phyloP scores from a whole-genome alignment of 2,113 vertebrate species.

The Dipodomys spectabilis region DNA sequence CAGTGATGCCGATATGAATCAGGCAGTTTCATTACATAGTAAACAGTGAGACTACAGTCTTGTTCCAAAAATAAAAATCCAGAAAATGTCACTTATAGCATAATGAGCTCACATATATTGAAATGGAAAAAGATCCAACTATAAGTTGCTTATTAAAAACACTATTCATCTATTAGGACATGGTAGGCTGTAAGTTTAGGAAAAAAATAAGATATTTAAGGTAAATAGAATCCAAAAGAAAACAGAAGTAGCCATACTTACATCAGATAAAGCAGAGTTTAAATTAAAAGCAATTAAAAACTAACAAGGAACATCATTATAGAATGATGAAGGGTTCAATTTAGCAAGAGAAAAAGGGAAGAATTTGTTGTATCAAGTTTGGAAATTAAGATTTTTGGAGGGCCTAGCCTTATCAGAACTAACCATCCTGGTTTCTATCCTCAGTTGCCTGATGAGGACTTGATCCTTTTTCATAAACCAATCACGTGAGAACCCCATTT shows the following conservation, averaged over 20 bases:
- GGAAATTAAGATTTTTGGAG: not conserved
- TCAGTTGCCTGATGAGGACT: not conserved
- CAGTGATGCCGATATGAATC: constrained; percentile 2
- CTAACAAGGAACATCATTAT: not conserved
- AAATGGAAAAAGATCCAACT: not conserved
- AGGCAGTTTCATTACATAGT: not conserved
- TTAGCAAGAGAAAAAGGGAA: not conserved
- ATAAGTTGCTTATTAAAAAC: not conserved
- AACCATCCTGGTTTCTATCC: not conserved
- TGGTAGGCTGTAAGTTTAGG: not conserved
- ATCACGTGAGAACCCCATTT: not conserved
- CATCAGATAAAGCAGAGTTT: not conserved
- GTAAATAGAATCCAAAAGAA: not conserved
- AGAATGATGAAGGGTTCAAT: not conserved
- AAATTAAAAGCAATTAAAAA: not conserved
- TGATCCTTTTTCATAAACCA: not conserved
- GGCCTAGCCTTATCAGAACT: not conserved
- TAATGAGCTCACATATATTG: not conserved
- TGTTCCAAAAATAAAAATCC: not conserved
- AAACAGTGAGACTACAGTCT: not conserved
- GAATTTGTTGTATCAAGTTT: not conserved
- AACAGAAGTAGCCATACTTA: not conserved
- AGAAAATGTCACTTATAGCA: not conserved
- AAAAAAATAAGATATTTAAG: not conserved
- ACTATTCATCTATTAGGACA: not conserved